Evolutionary conservation across 2,797 vertebrate genomes (phyloP).

Genomic region (Diplodus sargus): DNA sequence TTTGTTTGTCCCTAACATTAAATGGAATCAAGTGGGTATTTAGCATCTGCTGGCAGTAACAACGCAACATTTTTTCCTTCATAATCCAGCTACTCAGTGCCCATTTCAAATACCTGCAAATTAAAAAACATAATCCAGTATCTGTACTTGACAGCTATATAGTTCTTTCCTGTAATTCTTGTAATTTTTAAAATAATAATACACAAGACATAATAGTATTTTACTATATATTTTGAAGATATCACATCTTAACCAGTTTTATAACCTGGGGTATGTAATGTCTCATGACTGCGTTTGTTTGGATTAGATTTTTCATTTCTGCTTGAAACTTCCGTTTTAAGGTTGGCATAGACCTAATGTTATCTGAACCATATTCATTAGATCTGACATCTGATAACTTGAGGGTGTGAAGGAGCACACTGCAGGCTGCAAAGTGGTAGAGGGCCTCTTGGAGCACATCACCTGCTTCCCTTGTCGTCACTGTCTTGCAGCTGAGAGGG

Average conservation of each 20-base stretch:
- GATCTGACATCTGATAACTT: constrained; percentile 82
- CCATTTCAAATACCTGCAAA: background rate
- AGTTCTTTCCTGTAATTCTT: background rate
- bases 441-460: constrained; percentile 82
- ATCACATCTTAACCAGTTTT: background rate
- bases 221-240: background rate
- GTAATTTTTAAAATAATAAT: background rate
- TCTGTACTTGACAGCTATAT: background rate
- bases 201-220: background rate
- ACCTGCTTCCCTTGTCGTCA: constrained; percentile 83
- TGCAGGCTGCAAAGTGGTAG: constrained; percentile 68
- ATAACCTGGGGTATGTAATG: background rate
- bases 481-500: constrained; percentile 71
- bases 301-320: constrained; percentile 1
- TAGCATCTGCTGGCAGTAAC: background rate
- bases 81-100: background rate
- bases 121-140: background rate
- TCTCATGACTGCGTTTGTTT: background rate
- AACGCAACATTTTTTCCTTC: background rate
- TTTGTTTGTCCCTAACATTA: background rate
- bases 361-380: constrained; percentile 69
- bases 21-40: background rate
- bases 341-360: constrained; percentile 41
- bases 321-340: constrained; percentile 11
- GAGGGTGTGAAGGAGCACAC: constrained; percentile 60